A percentile compares a stretch with the other conserved stretches of the same genome.
These are phyloP conservation scores for Brachylomia viminalis DNA, from an alignment of 2,888 invertebrate species.

Conservation along the genomic window DNA sequence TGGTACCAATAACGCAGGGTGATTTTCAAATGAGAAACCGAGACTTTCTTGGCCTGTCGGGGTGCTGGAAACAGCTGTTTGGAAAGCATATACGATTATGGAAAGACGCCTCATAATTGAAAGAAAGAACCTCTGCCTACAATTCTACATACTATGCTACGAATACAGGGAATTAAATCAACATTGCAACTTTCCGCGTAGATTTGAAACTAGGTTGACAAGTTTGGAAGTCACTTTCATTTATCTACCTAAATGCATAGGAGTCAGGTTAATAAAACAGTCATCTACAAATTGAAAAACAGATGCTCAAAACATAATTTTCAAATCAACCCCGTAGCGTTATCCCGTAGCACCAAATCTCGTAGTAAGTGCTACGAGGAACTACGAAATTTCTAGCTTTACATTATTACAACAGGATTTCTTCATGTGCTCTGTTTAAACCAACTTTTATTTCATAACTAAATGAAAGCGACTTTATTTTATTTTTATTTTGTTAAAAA, in stretches of 20 bases:
- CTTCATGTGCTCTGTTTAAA: no score
- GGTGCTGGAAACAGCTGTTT: neutral
- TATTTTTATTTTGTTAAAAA: no score
- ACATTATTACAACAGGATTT: neutral
- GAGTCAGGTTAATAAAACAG: neutral
- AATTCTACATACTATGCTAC: neutral
- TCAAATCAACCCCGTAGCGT: neutral
- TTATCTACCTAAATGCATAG: neutral
- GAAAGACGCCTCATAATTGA: neutral
- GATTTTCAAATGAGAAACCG: neutral
- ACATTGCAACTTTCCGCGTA: neutral
- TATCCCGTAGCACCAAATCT: slow-evolving; percentile 12
- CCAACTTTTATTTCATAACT: neutral
- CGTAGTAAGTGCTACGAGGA: slow-evolving; percentile 5
- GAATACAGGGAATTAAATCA: neutral
- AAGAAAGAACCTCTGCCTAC: neutral
- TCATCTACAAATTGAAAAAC: neutral
- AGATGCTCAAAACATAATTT: neutral
- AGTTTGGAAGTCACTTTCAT: neutral
- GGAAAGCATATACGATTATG: neutral
- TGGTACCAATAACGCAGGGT: neutral
- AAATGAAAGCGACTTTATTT: no score
- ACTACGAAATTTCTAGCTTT: neutral
- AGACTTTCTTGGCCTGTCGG: neutral
- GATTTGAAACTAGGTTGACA: no score